Conservation (phyloP, 2,113 vertebrate species). For the Chamaetylas fuelleborni region DNA sequence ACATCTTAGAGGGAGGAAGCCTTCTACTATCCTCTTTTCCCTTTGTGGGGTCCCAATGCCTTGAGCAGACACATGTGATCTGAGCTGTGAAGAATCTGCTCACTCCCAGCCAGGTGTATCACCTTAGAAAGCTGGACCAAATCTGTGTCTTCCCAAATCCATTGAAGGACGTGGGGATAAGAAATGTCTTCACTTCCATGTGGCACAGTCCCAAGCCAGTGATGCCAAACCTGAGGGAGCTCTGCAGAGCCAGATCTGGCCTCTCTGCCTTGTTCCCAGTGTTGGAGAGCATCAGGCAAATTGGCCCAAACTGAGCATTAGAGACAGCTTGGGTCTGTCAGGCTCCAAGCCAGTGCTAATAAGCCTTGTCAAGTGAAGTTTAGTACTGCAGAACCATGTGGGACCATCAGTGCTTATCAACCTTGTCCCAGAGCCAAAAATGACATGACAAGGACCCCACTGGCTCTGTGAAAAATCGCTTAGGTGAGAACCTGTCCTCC, state of each 20-base stretch:
- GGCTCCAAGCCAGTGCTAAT: conserved; percentile 29
- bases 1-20: neutral
- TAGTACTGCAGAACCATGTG: neutral
- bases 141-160: neutral
- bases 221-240: neutral
- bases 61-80: fast-evolving
- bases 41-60: fast-evolving
- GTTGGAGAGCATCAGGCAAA: neutral
- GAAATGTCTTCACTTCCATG: neutral
- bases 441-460: neutral
- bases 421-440: neutral
- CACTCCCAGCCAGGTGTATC: neutral
- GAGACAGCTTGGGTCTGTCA: conserved; percentile 16
- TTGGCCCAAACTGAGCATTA: neutral
- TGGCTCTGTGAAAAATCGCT: neutral
- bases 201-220: neutral
- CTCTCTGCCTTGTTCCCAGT: neutral
- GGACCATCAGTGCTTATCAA: neutral
- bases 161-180: neutral
- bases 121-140: neutral
- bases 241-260: neutral
- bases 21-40: neutral
- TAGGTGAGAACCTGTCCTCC: neutral
- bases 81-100: neutral
- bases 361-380: neutral